Percentiles rank a stretch among this genome's conserved stretches.
Conservation (phyloP, 2,113 vertebrate genomes). For the Rhea americana region DNA sequence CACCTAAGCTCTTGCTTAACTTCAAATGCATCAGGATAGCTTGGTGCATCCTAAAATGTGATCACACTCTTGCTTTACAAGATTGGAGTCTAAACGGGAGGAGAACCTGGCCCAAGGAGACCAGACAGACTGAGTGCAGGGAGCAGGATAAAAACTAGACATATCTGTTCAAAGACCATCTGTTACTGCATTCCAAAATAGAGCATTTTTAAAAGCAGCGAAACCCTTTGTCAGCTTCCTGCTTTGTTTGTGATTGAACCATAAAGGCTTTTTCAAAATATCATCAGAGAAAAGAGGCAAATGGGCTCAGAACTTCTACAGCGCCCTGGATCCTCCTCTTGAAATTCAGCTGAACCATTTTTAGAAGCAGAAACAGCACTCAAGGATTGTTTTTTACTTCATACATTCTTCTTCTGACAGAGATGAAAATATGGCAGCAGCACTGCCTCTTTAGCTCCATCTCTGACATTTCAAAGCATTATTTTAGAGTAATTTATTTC, state of each 20-base stretch:
- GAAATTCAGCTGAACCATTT: background rate
- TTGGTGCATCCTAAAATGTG: background rate
- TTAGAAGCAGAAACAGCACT: background rate
- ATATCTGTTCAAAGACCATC: background rate
- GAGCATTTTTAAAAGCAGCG: background rate
- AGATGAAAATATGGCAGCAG: background rate
- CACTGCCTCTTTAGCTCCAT: background rate
- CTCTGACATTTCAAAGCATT: background rate
- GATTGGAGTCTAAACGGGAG: background rate
- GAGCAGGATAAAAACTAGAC: background rate
- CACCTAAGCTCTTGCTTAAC: background rate
- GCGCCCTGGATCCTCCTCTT: background rate
- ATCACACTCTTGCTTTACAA: background rate
- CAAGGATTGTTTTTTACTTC: background rate
- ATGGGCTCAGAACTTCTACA: background rate
- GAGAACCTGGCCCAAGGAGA: background rate
- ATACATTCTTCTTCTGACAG: background rate
- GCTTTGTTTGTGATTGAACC: background rate
- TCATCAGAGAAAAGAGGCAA: background rate
- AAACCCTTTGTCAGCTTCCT: background rate
- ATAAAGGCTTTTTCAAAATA: background rate
- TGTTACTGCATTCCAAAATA: background rate
- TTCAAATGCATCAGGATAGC: background rate
- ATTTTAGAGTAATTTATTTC: background rate
- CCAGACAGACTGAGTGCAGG: background rate